Conservation (phyloP, 1,140 invertebrate species). For the Mizuhopecten yessoensis region DNA sequence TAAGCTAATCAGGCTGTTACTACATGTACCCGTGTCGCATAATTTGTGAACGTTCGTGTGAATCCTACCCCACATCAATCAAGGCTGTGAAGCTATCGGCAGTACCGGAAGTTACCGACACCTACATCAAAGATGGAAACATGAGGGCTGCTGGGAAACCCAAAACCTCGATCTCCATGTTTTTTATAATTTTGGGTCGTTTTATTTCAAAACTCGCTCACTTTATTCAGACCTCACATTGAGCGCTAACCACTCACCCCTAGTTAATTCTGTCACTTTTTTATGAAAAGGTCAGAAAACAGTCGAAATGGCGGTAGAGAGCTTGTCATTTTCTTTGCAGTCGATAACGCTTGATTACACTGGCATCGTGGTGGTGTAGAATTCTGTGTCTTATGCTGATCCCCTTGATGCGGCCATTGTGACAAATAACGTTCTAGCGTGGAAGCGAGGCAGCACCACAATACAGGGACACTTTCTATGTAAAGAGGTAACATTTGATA, state of each 20-base stretch:
- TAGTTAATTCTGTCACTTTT: constrained; percentile 7
- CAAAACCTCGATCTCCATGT: neutral
- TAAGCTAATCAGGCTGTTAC: neutral
- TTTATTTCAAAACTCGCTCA: neutral
- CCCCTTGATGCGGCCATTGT: neutral
- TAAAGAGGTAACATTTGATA: neutral
- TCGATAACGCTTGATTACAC: neutral
- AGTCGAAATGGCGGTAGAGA: neutral
- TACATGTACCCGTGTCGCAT: neutral
- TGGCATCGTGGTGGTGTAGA: neutral
- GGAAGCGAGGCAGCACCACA: neutral
- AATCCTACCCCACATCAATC: constrained; percentile 30
- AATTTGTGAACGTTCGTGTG: neutral
- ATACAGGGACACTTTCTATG: constrained; percentile 6
- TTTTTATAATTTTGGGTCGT: neutral
- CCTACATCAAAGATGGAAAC: constrained; percentile 33
- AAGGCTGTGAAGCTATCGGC: neutral
- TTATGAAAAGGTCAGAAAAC: neutral
- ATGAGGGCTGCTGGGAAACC: neutral
- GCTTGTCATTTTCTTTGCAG: constrained; percentile 12
- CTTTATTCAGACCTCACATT: constrained; percentile 24
- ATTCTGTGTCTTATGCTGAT: neutral
- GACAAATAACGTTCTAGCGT: neutral
- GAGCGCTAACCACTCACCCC: neutral
- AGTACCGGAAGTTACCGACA: constrained; percentile 22